phyloP scores from a whole-genome alignment of 2,888 invertebrate genomes.

The Aphodius sticticus region DNA sequence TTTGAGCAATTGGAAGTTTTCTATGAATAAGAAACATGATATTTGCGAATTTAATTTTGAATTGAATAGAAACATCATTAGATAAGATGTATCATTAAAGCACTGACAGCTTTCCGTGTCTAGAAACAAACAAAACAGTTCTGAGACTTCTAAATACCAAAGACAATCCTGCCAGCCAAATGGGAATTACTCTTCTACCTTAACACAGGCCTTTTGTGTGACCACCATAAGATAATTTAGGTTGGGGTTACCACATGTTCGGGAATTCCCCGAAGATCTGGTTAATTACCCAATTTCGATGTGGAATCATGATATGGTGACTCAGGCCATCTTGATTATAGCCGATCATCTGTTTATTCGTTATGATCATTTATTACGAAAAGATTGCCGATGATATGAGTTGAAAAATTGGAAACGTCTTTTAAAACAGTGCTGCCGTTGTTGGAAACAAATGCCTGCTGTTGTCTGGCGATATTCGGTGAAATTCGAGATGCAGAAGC shows the following conservation, averaged over 20 bases:
- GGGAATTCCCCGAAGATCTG: neutral
- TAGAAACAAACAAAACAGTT: no score
- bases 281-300: neutral
- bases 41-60: no score
- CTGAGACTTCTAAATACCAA: no score
- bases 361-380: neutral
- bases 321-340: neutral
- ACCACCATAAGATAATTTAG: neutral
- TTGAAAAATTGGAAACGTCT: neutral
- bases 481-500: constrained; percentile 20
- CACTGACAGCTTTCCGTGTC: no score
- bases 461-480: constrained; percentile 9
- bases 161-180: no score
- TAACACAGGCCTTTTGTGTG: neutral
- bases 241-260: neutral
- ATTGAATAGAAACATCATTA: no score
- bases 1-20: no score
- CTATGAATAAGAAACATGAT: no score
- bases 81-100: no score
- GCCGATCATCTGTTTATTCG: neutral
- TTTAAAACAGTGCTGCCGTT: neutral
- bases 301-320: neutral
- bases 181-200: neutral
- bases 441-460: constrained; percentile 7
- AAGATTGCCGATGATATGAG: neutral